Conservation (phyloP, 2,888 invertebrate species). For the Caenorhabditis zanzibari region DNA sequence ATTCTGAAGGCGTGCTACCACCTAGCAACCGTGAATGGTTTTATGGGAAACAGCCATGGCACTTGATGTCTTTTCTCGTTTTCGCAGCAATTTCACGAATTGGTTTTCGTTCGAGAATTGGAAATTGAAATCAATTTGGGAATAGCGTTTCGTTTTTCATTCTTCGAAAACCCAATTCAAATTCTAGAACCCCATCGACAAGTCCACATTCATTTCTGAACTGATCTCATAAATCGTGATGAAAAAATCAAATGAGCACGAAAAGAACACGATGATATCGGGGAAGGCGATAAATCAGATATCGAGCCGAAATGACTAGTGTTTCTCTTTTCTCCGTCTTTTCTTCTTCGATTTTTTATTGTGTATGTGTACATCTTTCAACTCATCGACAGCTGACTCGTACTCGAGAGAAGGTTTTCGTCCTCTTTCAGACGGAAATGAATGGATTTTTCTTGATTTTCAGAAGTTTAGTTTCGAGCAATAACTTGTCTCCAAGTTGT, state of each 20-base stretch:
- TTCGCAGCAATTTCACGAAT: conserved; percentile 10
- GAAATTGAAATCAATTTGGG: conserved; percentile 16
- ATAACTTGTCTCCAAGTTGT: background rate
- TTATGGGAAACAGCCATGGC: conserved; percentile 1
- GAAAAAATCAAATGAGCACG: background rate
- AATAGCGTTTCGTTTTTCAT: background rate
- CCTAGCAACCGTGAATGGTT: conserved; percentile 36
- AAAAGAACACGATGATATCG: conserved; percentile 58
- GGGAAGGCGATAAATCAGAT: conserved; percentile 59
- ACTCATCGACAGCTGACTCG: conserved; percentile 43
- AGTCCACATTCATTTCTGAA: conserved; percentile 18
- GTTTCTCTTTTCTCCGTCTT: conserved; percentile 26
- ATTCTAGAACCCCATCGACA: conserved; percentile 2
- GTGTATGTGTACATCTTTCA: conserved; percentile 2
- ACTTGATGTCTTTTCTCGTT: background rate
- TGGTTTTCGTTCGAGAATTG: conserved; percentile 6
- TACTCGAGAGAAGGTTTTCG: background rate
- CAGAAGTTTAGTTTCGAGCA: background rate
- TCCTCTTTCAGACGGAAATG: background rate
- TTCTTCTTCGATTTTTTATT: conserved; percentile 15
- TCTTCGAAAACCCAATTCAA: background rate
- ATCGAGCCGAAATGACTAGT: conserved; percentile 48
- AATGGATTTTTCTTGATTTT: too few relatives aligned
- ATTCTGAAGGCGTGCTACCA: conserved; percentile 3
- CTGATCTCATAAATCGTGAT: conserved; percentile 49